Conservation (phyloP, 2,797 vertebrate genomes). For the Pseudomugil tenellus region DNA sequence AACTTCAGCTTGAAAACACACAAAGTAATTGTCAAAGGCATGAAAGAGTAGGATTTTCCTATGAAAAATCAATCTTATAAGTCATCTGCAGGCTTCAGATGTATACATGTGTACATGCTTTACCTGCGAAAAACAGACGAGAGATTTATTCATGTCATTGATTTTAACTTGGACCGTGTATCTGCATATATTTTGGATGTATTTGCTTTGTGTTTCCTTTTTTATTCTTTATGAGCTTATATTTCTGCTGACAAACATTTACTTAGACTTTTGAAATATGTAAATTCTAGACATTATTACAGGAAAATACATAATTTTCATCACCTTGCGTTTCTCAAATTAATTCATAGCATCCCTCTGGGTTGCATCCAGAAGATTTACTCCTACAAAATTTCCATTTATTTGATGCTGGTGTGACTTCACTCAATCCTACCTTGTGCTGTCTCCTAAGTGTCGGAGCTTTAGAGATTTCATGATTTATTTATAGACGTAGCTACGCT, state of each 20-base stretch:
- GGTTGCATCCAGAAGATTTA: not conserved
- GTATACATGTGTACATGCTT: constrained; percentile 10
- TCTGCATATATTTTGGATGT: not conserved
- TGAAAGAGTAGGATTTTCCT: constrained; percentile 22
- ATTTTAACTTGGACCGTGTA: not conserved
- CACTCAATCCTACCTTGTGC: not conserved
- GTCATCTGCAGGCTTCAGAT: constrained; percentile 8
- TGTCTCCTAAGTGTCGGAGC: not conserved
- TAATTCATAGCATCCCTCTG: not conserved
- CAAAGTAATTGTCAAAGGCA: constrained; percentile 33
- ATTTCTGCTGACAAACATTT: not conserved
- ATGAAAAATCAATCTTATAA: constrained; percentile 2
- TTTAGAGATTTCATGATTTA: not conserved
- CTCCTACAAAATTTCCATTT: not conserved
- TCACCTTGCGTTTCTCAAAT: not conserved
- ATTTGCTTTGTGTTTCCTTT: not conserved
- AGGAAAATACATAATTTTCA: not conserved
- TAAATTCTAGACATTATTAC: not conserved
- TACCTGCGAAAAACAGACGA: not conserved
- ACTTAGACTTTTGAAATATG: not conserved
- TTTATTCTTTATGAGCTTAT: not conserved
- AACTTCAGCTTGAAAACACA: too few species aligned
- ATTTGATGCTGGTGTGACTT: not conserved
- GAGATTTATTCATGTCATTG: not conserved
- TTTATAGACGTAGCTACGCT: not conserved